These are phyloP conservation scores for Callipepla squamata DNA, from an alignment of 2,113 vertebrate species.

Conservation along the genomic window DNA sequence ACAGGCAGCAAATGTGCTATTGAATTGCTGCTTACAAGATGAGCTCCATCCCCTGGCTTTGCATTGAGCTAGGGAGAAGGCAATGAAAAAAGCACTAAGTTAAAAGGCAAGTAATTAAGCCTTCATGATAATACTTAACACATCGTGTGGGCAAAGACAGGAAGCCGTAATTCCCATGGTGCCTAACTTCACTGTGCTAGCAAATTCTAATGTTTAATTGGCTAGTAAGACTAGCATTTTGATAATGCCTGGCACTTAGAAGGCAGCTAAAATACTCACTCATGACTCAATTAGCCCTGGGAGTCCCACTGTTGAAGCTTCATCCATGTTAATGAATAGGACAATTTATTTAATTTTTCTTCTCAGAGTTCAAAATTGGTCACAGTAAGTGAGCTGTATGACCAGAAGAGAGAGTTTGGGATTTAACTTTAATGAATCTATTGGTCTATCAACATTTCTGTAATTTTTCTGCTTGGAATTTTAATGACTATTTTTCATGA, in stretches of 20 bases:
- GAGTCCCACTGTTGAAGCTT: background rate
- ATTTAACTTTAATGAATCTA: background rate
- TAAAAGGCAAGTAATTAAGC: background rate
- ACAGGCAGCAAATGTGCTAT: background rate
- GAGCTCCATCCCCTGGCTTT: background rate
- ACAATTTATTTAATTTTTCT: background rate
- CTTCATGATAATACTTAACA: background rate
- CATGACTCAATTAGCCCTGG: background rate
- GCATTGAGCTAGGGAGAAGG: background rate
- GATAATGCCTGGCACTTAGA: background rate
- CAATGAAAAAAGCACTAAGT: background rate
- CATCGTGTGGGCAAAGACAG: fast-evolving
- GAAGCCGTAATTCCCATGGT: background rate
- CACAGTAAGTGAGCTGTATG: background rate
- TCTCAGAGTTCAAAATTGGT: background rate
- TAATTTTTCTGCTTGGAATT: background rate
- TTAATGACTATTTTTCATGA: background rate
- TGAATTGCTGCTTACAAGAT: background rate
- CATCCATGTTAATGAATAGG: background rate
- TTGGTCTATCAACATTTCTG: background rate
- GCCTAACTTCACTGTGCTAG: background rate
- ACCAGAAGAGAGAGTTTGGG: background rate
- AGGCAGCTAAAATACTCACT: background rate
- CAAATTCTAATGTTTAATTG: background rate
- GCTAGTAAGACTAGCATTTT: background rate